Evolutionary conservation across 2,797 vertebrate genomes (phyloP), one percentile per base, ranked within the genome.

Genomic region (Dromococcyx pavoninus): DNA sequence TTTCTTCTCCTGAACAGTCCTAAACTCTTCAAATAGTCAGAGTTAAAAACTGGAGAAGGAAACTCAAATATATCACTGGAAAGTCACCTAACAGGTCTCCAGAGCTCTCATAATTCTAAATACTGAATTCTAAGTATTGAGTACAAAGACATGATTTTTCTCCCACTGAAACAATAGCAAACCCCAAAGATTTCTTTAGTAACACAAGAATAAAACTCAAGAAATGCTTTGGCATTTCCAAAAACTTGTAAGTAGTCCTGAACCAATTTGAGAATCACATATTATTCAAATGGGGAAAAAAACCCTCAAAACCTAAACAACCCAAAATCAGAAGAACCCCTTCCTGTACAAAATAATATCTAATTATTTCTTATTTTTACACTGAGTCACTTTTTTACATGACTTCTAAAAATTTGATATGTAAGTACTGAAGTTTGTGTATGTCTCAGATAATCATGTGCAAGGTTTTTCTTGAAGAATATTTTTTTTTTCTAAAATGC

Each of bases 301-400:
- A 43, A 7, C 14, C 10, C n/a, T n/a, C n/a, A 30, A n/a, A n/a
- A 1, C 7, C 28, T 16, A 32, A 7, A 65, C 17, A 67, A 12
- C 3, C 5, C 5, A 2, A 65, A 73, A 53, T 1, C 7, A 72
- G 13, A 70, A 44, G 16, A 48, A 8, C 4, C 1, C 7, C 11
- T 8, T 3, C 12, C 10, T 3, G 3, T 53, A 27, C 7, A 75
- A 58, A 57, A 9, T 3, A 22, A 3, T 78, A 8, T 27, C 9
- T 30, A 77, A 9, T 30, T 62, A 19, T 43, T 57, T 28, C 5
- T 33, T 86, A 35, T 41, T 92, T 86, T 83, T 54, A 30, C 13
- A 48, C 18, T 51, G 3, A 12, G 17, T 13, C 5, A 28, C 17
- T 78, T 62, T 22, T 39, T 72, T 61, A 35, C 2, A 4, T 24